Evolutionary conservation across 2,888 invertebrate genomes (phyloP).

Genomic region (Coecobrya sp.): DNA sequence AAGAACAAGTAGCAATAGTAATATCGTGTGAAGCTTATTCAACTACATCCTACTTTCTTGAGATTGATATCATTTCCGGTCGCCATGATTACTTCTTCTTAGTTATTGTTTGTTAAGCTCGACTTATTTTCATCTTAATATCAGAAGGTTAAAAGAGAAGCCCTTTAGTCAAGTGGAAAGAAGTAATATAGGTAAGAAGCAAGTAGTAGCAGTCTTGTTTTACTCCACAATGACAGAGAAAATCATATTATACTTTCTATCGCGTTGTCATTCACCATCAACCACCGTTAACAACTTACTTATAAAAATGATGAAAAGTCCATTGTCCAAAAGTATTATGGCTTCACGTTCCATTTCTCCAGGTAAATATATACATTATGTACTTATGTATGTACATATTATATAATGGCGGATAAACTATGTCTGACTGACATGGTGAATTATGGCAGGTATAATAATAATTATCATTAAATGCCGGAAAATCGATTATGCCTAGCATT

Average conservation of each 20-base stretch:
- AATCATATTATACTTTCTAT: neutral
- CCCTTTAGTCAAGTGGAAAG: constrained; percentile 83
- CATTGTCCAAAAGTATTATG: neutral
- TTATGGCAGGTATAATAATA: constrained; percentile 28
- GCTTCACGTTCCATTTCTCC: constrained; percentile 30
- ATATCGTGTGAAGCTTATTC: neutral
- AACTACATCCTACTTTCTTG: neutral
- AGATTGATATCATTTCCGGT: neutral
- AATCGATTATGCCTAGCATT: neutral
- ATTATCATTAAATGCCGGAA: constrained; percentile 1
- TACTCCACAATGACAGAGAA: neutral
- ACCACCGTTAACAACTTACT: neutral
- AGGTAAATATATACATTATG: neutral
- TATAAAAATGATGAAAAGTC: neutral
- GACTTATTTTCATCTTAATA: constrained; percentile 23
- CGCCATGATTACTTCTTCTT: neutral
- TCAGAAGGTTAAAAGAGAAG: constrained; percentile 63
- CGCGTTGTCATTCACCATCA: neutral
- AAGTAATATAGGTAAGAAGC: neutral
- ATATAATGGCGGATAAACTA: neutral
- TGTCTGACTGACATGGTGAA: constrained; percentile 10
- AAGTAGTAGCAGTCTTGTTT: neutral
- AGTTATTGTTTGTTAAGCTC: constrained; percentile 59
- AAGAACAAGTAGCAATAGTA: neutral
- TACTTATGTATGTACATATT: too few species aligned